Base-by-base conservation (phyloP, 2,888 invertebrate genomes). In the Coenonympha glycerion region DNA sequence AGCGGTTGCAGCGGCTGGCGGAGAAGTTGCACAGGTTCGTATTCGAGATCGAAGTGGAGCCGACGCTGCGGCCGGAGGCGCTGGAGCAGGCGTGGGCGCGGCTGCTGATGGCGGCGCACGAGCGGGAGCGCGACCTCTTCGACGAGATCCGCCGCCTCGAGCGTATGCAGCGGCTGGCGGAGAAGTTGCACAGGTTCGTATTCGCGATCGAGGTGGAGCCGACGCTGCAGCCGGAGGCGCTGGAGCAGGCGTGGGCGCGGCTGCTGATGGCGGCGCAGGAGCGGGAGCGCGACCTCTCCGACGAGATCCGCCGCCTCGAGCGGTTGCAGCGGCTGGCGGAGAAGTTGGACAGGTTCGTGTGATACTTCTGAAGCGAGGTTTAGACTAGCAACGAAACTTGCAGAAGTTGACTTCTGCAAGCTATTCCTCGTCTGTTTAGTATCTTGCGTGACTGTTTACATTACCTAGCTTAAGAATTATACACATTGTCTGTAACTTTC, bases 81-180 rank as follows among this genome's bases (percentile, higher is more conserved):
- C 89, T 97, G 56, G 97, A 97, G 65, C 92, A 95, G 71, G 92
- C 92, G 68, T 97, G 97, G 97, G 92, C 92, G 75, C 90, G 94
- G 46, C 90, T 98, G 69, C 91, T 96, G 84, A 91, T 93, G 75
- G 93, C 96, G 21, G 92, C 96, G 73, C 94, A 97, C 77, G 97
- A 98, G 78, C 89, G 97, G 52, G 98, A 98, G 76, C 90, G 94
- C 53, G 94, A 95, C 56, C 91, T 98, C 49, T 91, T 94, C 64
- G 96, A 97, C 68, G 98, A 98, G 87, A 93, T 97, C 62, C 92
- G 95, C 66, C 90, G 95, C 69, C 89, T 97, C 65, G 98, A 98
- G 79, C 91, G 96, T 61, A 87, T 98, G 69, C 97, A 98, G 79
- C 91, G 97, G 61, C 88, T 98, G 47, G 97, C 97, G 9, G 98